Percentiles rank a stretch among this genome's conserved stretches.
These are phyloP conservation scores for Onychomys arenicola DNA, from an alignment of 2,797 vertebrate genomes.

Conservation along the genomic window DNA sequence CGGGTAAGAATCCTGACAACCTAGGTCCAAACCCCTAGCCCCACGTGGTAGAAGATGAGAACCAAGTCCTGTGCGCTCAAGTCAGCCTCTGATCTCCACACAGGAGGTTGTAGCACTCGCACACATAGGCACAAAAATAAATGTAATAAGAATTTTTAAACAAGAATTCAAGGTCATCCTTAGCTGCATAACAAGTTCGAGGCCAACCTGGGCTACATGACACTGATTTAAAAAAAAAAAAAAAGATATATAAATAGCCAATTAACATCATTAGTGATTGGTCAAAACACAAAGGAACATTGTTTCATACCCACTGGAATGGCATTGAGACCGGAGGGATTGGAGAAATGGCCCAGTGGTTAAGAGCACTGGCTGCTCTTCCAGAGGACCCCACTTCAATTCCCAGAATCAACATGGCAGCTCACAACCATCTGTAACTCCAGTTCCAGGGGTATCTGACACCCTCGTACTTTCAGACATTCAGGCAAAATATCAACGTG, in stretches of 20 bases:
- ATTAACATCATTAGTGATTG: neutral
- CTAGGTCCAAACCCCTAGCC: neutral
- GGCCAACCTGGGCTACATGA: neutral
- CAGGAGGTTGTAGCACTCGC: neutral
- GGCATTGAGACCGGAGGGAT: neutral
- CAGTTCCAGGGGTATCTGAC: neutral
- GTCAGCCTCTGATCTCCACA: neutral
- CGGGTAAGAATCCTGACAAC: neutral
- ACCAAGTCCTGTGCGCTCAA: neutral
- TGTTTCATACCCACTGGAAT: neutral
- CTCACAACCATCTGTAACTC: neutral
- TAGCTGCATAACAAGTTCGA: neutral
- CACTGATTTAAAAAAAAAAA: neutral
- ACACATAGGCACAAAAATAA: neutral
- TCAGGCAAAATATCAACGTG: neutral
- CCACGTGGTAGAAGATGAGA: neutral
- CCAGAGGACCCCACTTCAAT: neutral
- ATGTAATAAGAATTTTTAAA: neutral
- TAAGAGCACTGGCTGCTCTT: neutral
- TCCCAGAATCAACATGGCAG: neutral
- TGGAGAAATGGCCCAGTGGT: neutral
- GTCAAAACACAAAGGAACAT: neutral
- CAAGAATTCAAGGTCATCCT: neutral
- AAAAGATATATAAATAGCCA: neutral
- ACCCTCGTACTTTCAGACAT: neutral